Evolutionary conservation across 2,797 vertebrate species (phyloP).

Genomic region (Macropodus opercularis): DNA sequence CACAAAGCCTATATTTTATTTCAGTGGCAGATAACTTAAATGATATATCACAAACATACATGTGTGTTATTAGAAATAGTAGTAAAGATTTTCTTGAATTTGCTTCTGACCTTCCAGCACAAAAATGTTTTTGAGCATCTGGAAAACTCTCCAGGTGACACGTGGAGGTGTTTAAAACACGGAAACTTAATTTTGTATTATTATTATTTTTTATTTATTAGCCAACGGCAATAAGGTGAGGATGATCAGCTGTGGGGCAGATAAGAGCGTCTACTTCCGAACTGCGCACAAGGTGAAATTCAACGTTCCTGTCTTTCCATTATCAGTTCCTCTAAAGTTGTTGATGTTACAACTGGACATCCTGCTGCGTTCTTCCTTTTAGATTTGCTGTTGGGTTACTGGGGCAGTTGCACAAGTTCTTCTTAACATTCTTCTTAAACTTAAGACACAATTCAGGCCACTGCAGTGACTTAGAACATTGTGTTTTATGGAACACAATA

Average conservation of each 20-base stretch:
- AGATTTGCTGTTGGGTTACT: constrained; percentile 47
- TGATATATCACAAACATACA: constrained; percentile 36
- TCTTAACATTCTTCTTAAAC: constrained; percentile 24
- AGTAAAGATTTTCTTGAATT: too few species aligned
- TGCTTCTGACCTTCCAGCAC: too few species aligned
- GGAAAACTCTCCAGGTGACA: too few species aligned
- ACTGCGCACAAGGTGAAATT: constrained; percentile 91
- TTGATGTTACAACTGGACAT: too few species aligned
- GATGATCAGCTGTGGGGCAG: constrained; percentile 98
- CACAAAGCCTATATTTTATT: constrained; percentile 35
- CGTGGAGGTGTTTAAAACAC: too few species aligned
- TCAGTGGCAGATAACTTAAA: constrained; percentile 31
- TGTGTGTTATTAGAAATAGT: too few species aligned
- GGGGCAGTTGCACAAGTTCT: constrained; percentile 46
- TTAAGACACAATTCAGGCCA: constrained; percentile 40
- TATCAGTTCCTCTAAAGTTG: too few species aligned
- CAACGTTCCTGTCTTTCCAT: too few species aligned
- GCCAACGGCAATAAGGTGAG: constrained; percentile 89
- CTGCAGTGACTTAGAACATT: constrained; percentile 24
- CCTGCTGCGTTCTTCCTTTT: too few species aligned
- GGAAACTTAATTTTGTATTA: too few species aligned
- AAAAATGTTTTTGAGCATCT: too few species aligned
- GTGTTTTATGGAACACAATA: constrained; percentile 26
- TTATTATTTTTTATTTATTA: constrained; percentile 50
- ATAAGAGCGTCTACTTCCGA: constrained; percentile 97